These are phyloP conservation scores for Xenopus borealis DNA, from an alignment of 2,113 vertebrate species.

Conservation along the genomic window DNA sequence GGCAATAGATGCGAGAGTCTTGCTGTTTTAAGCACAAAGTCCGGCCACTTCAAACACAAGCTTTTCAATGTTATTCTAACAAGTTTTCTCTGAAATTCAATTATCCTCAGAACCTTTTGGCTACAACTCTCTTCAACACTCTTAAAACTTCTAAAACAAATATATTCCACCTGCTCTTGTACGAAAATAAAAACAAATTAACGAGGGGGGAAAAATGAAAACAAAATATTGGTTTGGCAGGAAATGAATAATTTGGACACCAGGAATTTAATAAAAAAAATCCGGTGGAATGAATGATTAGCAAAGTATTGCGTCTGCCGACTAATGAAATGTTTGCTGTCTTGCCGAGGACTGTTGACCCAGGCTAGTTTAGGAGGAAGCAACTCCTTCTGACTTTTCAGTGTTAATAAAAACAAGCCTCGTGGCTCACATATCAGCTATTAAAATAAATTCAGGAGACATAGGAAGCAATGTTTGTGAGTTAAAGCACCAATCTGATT, in stretches of 20 bases:
- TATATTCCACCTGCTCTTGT: constrained; percentile 60
- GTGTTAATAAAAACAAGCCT: constrained; percentile 71
- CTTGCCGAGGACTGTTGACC: constrained; percentile 63
- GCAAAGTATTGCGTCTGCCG: constrained; percentile 52
- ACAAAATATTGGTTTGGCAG: constrained; percentile 57
- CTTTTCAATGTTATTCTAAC: background rate
- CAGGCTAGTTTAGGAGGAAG: constrained; percentile 60
- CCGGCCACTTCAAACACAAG: background rate
- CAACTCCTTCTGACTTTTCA: constrained; percentile 64
- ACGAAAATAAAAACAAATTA: constrained; percentile 63
- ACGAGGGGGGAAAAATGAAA: constrained; percentile 53
- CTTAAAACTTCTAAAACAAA: constrained; percentile 33
- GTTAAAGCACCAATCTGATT: constrained; percentile 51
- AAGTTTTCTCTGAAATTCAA: constrained; percentile 1
- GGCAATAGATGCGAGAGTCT: too few species aligned
- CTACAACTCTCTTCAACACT: background rate
- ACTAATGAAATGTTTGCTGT: constrained; percentile 59
- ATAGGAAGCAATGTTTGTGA: constrained; percentile 67
- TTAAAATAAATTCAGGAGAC: constrained; percentile 73
- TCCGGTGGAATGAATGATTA: constrained; percentile 52
- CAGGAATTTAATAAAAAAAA: constrained; percentile 40
- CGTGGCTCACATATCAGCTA: constrained; percentile 66
- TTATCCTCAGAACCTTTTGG: too few species aligned
- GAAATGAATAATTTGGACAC: constrained; percentile 49
- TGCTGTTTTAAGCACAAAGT: constrained; percentile 26